Percentiles rank a stretch among this genome's conserved stretches.
These are phyloP conservation scores for Sweltsa coloradensis DNA, from an alignment of 1,140 invertebrate species.

Conservation along the genomic window DNA sequence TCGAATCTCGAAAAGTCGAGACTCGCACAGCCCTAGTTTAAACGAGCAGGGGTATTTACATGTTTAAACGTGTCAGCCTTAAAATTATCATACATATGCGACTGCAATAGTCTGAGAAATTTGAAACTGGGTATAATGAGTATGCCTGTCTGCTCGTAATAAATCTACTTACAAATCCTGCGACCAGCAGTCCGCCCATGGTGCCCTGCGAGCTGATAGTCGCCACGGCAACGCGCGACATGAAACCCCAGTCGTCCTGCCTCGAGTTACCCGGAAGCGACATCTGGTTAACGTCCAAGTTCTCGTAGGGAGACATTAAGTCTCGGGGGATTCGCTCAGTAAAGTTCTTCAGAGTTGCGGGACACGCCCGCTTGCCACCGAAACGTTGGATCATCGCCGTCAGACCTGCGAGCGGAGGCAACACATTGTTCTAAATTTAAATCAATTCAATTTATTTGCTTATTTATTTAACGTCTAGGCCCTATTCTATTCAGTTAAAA, in stretches of 20 bases:
- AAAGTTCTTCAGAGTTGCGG: slow-evolving; percentile 22
- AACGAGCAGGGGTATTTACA: no score
- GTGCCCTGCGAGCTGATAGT: slow-evolving; percentile 74
- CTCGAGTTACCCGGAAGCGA: slow-evolving; percentile 20
- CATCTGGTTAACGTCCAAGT: background rate
- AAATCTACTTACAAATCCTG: slow-evolving; percentile 69
- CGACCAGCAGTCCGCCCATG: slow-evolving; percentile 68
- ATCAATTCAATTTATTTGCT: slow-evolving; percentile 17
- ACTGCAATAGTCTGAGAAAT: no score
- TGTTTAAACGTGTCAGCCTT: no score
- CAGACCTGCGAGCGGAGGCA: no score
- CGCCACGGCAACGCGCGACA: slow-evolving; percentile 60
- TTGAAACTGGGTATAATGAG: no score
- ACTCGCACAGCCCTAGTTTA: no score
- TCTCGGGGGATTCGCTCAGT: slow-evolving; percentile 19
- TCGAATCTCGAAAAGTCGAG: no score
- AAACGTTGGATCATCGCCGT: slow-evolving; percentile 9
- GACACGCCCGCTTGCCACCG: slow-evolving; percentile 36
- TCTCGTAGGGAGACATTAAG: slow-evolving; percentile 16
- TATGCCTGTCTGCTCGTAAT: no score
- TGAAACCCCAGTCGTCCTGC: slow-evolving; percentile 60
- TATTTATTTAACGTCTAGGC: no score
- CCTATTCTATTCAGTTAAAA: no score
- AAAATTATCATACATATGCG: no score
- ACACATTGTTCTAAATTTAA: slow-evolving; percentile 13